Evolutionary conservation across 1,140 invertebrate genomes (phyloP), one percentile per base, ranked within the genome.

Genomic region (Stegodyphus dumicola): DNA sequence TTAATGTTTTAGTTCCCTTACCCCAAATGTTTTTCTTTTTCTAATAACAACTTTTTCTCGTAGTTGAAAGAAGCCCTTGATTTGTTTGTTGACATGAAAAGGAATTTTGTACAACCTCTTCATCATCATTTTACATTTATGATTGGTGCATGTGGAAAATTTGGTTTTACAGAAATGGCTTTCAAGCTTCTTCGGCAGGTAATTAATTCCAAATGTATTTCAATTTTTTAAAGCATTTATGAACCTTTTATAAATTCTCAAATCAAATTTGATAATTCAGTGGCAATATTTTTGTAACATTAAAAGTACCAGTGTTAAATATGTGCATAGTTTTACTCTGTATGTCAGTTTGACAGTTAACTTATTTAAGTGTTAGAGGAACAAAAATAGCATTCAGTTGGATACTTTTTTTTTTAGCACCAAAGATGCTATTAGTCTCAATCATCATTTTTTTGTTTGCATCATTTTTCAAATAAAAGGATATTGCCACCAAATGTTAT

Each of bases 111-210:
- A 7, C 94, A 94, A 90, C 96, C 96, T 1, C 93, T 93, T 77
- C 91, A 92, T 85, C 96, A 95, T 89, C 93, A 96, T 80, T 98
- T 94, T 89, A 95, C 94, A 89, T 91, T 96, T 60, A 89, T 98
- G 49, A 95, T 98, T 81, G 92, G 93, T 86, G 94, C 93, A 10
- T 96, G 95, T 91, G 95, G 95, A 7, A 90, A 93, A 86, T 93
- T 94, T 6, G 97, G 97, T 3, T 95, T 96, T 88, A 93, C 95
- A 53, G 94, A 95, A 88, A 95, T 95, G 91, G 96, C 96, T 33
- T 97, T 97, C 89, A 92, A 93, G 86, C 90, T 98, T 1, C 98
- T 93, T 88, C 95, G 94, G 88, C 92, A 94, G 88, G 92, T 92
- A 89, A 73, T 11, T 11, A 49, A 33, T 10, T 60, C 15, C 49